These are phyloP conservation scores for Ophioderma brevispina DNA, from an alignment of 35 echinoderm and acorn worm species.

Conservation along the genomic window DNA sequence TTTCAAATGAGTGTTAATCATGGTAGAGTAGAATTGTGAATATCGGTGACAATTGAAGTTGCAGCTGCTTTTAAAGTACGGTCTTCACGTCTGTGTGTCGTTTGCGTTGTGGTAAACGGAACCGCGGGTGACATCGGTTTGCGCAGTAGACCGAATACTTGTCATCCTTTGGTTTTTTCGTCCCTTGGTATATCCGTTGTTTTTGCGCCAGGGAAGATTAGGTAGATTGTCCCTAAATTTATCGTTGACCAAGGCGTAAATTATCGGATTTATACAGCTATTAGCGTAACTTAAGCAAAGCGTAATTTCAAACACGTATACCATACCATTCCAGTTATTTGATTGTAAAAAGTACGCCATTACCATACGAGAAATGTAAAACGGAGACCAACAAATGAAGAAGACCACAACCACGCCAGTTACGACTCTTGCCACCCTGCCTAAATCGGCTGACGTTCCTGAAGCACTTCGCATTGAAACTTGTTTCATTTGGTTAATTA, in stretches of 20 bases:
- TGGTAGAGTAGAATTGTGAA: too few species aligned
- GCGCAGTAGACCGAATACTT: not conserved
- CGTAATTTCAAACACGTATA: slow-evolving; percentile 17
- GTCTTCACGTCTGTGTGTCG: not conserved
- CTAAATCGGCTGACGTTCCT: slow-evolving; percentile 1
- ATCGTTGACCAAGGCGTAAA: slow-evolving; percentile 22
- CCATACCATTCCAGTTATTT: not conserved
- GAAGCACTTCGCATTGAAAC: slow-evolving; percentile 23
- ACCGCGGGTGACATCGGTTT: not conserved
- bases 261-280: slow-evolving; percentile 31
- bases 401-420: slow-evolving; percentile 44
- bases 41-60: too few species aligned
- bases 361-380: slow-evolving; percentile 23
- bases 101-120: not conserved
- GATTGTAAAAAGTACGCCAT: not conserved
- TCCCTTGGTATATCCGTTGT: not conserved
- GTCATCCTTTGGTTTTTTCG: not conserved
- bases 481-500: slow-evolving; percentile 28
- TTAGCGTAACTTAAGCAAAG: slow-evolving; percentile 20
- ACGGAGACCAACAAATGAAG: slow-evolving; percentile 34
- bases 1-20: too few species aligned
- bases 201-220: not conserved
- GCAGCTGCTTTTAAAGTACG: too few species aligned
- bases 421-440: slow-evolving; percentile 2
- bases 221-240: slow-evolving; percentile 38